Percentiles rank a stretch among this genome's conserved stretches.
These are phyloP conservation scores for Oncorhynchus tshawytscha DNA, from an alignment of 2,113 vertebrate species.

Conservation along the genomic window DNA sequence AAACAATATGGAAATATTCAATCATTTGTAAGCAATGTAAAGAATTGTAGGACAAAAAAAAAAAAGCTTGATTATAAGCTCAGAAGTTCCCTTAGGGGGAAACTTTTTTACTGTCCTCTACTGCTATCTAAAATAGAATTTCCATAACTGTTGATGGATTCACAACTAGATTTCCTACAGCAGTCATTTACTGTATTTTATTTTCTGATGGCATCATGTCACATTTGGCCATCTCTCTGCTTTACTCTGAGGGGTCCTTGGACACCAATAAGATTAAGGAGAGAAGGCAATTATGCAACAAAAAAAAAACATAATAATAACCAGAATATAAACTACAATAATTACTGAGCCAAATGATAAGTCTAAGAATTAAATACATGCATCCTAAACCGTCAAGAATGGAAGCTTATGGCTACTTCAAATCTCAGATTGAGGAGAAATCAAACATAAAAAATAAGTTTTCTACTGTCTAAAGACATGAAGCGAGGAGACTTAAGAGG, in stretches of 20 bases:
- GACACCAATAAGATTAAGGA: conserved; percentile 89
- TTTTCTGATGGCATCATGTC: not conserved
- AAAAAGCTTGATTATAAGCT: not conserved
- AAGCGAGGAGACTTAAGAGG: conserved; percentile 84
- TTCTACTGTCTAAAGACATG: conserved; percentile 89
- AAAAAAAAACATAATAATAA: conserved; percentile 63
- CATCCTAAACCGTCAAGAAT: conserved; percentile 93
- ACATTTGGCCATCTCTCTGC: conserved; percentile 67
- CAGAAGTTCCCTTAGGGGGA: not conserved
- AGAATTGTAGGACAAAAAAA: not conserved
- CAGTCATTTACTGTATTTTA: not conserved
- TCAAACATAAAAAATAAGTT: conserved; percentile 78
- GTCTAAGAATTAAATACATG: conserved; percentile 82
- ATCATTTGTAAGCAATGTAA: conserved; percentile 10
- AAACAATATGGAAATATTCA: not conserved
- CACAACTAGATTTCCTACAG: not conserved
- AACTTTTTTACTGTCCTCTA: no score
- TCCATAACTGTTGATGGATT: not conserved
- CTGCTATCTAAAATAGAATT: no score
- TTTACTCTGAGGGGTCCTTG: conserved; percentile 89
- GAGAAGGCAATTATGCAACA: conserved; percentile 99
- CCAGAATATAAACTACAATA: conserved; percentile 57
- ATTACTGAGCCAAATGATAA: conserved; percentile 66
- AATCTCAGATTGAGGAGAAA: conserved; percentile 86
- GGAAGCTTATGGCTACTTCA: conserved; percentile 90